A percentile compares a stretch with the other conserved stretches of the same genome.
Evolutionary conservation across 1,140 invertebrate species (phyloP).

Genomic region (Heliconius congener): DNA sequence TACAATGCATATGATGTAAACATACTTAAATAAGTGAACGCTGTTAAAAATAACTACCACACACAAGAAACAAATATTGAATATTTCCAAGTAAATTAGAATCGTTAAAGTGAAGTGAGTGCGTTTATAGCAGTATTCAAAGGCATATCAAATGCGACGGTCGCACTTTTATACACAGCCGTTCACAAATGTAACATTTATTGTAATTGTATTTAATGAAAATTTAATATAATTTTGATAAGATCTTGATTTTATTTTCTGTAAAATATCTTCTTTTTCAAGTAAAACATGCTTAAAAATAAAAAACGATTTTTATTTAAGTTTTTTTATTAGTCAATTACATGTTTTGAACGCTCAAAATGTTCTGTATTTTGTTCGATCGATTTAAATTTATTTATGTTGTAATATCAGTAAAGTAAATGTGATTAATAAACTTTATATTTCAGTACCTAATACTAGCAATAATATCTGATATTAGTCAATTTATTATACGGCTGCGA

Average conservation of each 20-base stretch:
- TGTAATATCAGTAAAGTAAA: background rate
- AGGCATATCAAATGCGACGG: conserved; percentile 72
- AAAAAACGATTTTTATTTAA: background rate
- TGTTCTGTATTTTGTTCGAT: background rate
- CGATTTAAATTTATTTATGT: conserved; percentile 2
- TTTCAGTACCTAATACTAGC: background rate
- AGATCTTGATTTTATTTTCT: conserved; percentile 10
- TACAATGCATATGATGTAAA: background rate
- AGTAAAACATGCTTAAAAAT: background rate
- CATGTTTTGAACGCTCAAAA: background rate
- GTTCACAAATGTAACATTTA: conserved; percentile 43
- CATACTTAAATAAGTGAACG: background rate
- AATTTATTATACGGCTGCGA: background rate
- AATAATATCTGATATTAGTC: background rate
- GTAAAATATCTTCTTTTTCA: conserved; percentile 2
- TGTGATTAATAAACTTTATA: background rate
- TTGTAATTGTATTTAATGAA: conserved; percentile 8
- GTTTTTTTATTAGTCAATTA: conserved; percentile 4
- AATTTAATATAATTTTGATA: background rate
- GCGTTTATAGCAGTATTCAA: conserved; percentile 73
- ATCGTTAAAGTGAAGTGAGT: conserved; percentile 73
- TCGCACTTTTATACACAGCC: conserved; percentile 62
- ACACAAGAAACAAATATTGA: conserved; percentile 74
- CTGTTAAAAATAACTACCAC: background rate
- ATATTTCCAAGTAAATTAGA: conserved; percentile 72